Conservation (phyloP, 2,113 vertebrate genomes). For the Lichenostomus cassidix region DNA sequence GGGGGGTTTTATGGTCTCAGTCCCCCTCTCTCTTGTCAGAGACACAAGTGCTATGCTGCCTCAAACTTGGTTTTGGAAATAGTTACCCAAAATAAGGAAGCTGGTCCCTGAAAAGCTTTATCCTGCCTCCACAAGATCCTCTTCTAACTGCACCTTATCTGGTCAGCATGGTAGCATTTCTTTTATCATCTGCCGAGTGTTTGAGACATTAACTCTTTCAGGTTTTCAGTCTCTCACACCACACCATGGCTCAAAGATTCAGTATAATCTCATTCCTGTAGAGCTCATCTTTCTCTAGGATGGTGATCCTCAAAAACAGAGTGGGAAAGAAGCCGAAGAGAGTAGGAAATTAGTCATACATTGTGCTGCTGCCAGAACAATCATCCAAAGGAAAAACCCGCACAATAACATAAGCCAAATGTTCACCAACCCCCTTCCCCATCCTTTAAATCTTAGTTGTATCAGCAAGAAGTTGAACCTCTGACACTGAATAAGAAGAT, state of each 20-base stretch:
- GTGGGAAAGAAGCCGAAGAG: neutral
- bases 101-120: neutral
- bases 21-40: neutral
- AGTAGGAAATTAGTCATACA: neutral
- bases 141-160: neutral
- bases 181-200: neutral
- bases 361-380: neutral
- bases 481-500: constrained; percentile 75
- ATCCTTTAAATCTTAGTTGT: neutral
- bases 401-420: neutral
- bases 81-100: neutral
- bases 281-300: neutral
- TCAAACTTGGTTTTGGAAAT: neutral
- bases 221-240: neutral
- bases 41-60: neutral
- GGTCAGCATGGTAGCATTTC: neutral
- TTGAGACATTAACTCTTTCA: neutral
- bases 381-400: neutral
- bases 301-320: neutral
- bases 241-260: neutral
- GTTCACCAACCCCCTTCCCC: neutral
- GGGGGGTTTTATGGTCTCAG: rapidly evolving
- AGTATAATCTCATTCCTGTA: neutral
- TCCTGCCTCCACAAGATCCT: neutral
- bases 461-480: neutral